These are phyloP conservation scores for Dicrostonyx torquatus DNA, from an alignment of 2,797 vertebrate genomes.

Conservation along the genomic window DNA sequence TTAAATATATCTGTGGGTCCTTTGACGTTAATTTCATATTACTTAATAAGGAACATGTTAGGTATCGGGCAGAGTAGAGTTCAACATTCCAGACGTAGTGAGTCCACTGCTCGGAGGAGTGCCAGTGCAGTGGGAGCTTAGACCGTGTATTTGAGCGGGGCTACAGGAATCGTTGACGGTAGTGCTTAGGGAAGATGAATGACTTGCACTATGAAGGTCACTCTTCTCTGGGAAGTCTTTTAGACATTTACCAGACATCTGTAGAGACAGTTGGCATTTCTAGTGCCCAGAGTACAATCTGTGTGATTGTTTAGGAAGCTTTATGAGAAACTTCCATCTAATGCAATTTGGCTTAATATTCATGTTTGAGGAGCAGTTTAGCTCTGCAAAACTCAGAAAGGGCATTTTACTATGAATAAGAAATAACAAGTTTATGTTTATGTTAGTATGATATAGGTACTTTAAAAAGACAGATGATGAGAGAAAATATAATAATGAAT, in stretches of 20 bases:
- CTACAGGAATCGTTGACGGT: conserved; percentile 20
- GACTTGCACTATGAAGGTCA: not conserved
- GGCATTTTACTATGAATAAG: conserved; percentile 1
- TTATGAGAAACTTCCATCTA: conserved; percentile 57
- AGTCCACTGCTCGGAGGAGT: not conserved
- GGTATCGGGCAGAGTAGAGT: not conserved
- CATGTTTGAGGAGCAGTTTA: conserved; percentile 57
- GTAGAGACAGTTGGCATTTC: not conserved
- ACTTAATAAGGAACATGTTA: conserved; percentile 41
- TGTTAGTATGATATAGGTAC: conserved; percentile 14
- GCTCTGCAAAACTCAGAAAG: conserved; percentile 58
- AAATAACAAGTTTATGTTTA: conserved; percentile 52
- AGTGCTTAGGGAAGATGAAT: conserved; percentile 37
- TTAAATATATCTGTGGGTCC: not conserved
- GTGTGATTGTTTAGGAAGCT: conserved; percentile 64
- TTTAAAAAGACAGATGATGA: conserved; percentile 40
- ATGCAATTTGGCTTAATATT: conserved; percentile 57
- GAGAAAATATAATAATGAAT: conserved; percentile 17
- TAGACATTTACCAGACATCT: conserved; percentile 47
- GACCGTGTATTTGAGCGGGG: conserved; percentile 15
- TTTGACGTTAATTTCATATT: conserved; percentile 1
- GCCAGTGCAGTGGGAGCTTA: not conserved
- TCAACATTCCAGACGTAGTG: not conserved
- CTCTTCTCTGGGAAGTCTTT: conserved; percentile 27
- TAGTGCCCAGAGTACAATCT: not conserved